These are phyloP conservation scores for Hippocampus zosterae DNA, from an alignment of 2,113 vertebrate species.

Conservation along the genomic window DNA sequence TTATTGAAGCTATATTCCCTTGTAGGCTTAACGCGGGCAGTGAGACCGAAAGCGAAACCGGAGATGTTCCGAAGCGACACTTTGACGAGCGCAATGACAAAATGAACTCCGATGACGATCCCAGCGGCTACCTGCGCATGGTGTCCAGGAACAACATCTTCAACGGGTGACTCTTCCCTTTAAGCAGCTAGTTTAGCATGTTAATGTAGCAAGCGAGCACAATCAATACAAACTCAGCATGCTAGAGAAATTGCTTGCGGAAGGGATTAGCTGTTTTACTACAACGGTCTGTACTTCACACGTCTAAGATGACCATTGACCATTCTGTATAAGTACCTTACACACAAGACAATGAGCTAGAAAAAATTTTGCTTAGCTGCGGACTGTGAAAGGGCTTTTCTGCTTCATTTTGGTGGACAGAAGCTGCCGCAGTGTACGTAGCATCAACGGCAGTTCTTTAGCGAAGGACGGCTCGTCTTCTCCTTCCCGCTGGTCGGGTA, in stretches of 20 bases:
- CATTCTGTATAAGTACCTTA: too few relatives aligned
- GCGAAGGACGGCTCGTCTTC: constrained; percentile 79
- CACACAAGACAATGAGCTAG: too few relatives aligned
- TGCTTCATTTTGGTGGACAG: constrained; percentile 59
- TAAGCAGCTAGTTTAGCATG: background rate
- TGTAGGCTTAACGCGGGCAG: constrained; percentile 82
- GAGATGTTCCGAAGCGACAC: constrained; percentile 88
- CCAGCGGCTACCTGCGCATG: constrained; percentile 88
- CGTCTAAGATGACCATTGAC: too few relatives aligned
- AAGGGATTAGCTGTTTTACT: too few relatives aligned
- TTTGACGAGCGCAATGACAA: constrained; percentile 85
- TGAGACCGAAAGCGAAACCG: constrained; percentile 90
- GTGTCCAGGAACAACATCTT: constrained; percentile 86
- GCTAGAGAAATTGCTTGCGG: too few relatives aligned
- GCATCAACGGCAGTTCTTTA: constrained; percentile 81
- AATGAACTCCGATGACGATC: constrained; percentile 80
- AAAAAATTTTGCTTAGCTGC: too few relatives aligned
- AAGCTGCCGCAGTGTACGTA: constrained; percentile 90
- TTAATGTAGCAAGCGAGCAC: background rate
- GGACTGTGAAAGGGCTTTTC: background rate
- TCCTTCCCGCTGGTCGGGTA: constrained; percentile 66
- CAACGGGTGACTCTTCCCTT: constrained; percentile 76
- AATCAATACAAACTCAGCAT: too few relatives aligned
- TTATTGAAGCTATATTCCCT: background rate
- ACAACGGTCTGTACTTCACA: too few relatives aligned